Percentiles rank a stretch among this genome's conserved stretches.
Evolutionary conservation across 2,113 vertebrate species (phyloP).

Genomic region (Rhynchomys soricoides): DNA sequence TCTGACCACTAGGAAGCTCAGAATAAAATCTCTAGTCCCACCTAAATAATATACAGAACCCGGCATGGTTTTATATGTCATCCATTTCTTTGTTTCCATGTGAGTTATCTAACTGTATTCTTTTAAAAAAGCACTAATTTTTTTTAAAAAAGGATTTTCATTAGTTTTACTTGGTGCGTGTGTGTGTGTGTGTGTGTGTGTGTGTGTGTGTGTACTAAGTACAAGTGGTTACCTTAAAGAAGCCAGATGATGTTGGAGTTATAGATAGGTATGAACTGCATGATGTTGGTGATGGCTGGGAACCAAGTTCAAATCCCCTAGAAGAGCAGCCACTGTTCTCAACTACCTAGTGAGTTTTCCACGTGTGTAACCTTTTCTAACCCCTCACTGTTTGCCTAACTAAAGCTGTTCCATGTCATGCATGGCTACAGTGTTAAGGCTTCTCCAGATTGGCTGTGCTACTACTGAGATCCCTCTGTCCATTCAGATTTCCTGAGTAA

Average conservation of each 20-base stretch:
- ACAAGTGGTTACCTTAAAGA: background rate
- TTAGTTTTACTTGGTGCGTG: background rate
- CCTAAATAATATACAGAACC: background rate
- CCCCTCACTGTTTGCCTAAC: background rate
- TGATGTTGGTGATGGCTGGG: too few relatives aligned
- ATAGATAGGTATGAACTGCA: background rate
- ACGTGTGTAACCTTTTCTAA: too few relatives aligned
- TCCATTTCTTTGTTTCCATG: background rate
- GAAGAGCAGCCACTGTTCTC: background rate
- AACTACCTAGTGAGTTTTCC: background rate
- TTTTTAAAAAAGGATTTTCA: background rate
- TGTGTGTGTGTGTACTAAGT: background rate
- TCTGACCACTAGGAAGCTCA: slow-evolving; percentile 11
- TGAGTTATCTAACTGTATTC: background rate
- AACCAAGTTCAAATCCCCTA: background rate
- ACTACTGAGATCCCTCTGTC: background rate
- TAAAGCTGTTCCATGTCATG: background rate
- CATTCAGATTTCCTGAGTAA: background rate
- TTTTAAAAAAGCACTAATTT: background rate
- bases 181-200: background rate
- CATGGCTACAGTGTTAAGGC: background rate
- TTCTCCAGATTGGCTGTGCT: background rate
- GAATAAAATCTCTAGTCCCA: background rate
- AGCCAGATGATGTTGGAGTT: background rate
- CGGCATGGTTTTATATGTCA: background rate